Evolutionary conservation across 2,113 vertebrate species (phyloP), one percentile per base, ranked within the genome.

Genomic region (Lates calcarifer): DNA sequence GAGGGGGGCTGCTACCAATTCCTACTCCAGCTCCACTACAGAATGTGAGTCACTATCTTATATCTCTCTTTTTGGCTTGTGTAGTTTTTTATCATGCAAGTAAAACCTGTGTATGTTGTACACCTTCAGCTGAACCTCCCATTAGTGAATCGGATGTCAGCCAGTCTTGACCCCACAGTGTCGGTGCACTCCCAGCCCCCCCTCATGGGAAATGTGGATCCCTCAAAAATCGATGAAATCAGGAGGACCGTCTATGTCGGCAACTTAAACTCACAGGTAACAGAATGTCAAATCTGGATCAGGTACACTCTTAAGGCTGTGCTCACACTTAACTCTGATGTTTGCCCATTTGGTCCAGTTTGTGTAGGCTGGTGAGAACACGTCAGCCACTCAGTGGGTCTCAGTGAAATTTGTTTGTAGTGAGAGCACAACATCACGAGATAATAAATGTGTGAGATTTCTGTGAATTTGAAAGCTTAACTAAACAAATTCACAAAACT

Each of bases 221-320:
- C 98, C 72, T 96, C 98, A 29, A 99, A 99, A 94, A 94, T 99
- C 51, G 96, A 99, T 83, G 98, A 99, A 92, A 99, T 99, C 82
- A 95, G 97, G 87, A 96, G 98, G 93, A 99, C 97, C 0, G 96
- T 99, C 60, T 99, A 98, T 47, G 97, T 99, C 60, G 98, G 98
- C 93, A 99, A 99, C 92, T 88, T 99, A 85, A 99, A 99, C 95
- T 99, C 97, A 1, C 98, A 98, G 97, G 98, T 98, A 94, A 79
- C 7, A 0, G 1, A 0, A 53, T 2, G 31, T 43, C 24, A 35
- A 22, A 67, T 58, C 18, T 41, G 47, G 17, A 13, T 24, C 11
- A n/a, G 60, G 15, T 4, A 45, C 17, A 6, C 43, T 7, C 43
- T 17, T 17, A 17, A 43, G 41, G 41, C 41, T 43, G 41, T 43